A percentile compares a stretch with the other conserved stretches of the same genome.
Conservation (phyloP, 92 coral and sea anemone species). For the Umimayanthus kanabou region DNA sequence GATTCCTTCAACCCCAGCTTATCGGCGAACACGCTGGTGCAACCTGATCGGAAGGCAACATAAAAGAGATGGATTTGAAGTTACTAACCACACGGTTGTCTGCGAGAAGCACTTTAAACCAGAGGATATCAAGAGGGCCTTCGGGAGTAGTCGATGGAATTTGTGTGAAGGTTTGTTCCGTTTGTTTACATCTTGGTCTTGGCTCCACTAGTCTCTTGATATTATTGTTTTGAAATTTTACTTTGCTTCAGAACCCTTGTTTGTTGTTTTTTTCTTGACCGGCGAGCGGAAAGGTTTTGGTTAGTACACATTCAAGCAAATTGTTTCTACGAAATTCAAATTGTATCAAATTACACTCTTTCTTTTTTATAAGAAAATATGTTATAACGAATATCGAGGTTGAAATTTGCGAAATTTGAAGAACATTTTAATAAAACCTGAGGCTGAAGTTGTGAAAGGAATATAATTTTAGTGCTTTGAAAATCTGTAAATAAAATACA, state of each 20-base stretch:
- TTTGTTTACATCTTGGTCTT: not conserved
- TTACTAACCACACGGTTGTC: not conserved
- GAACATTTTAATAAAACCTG: too few species aligned
- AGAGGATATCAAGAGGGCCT: not conserved
- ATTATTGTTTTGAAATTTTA: not conserved
- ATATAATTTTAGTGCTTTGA: too few species aligned
- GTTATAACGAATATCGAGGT: too few species aligned
- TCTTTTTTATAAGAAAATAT: too few species aligned
- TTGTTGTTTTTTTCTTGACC: not conserved
- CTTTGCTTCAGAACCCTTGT: not conserved
- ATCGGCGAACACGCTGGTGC: slow-evolving; percentile 19
- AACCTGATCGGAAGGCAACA: slow-evolving; percentile 22
- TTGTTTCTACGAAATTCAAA: not conserved
- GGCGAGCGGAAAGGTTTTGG: not conserved
- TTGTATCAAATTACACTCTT: too few species aligned
- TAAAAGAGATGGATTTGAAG: slow-evolving; percentile 4
- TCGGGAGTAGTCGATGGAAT: slow-evolving; percentile 15
- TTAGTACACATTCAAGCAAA: not conserved
- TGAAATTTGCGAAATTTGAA: too few species aligned
- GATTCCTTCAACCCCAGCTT: not conserved
- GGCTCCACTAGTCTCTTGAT: not conserved
- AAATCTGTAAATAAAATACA: too few species aligned
- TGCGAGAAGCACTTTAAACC: slow-evolving; percentile 2
- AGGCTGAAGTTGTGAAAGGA: too few species aligned
- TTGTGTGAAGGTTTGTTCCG: slow-evolving; percentile 8